These are phyloP conservation scores for Alauda arvensis DNA, from an alignment of 2,797 vertebrate species.

Conservation along the genomic window DNA sequence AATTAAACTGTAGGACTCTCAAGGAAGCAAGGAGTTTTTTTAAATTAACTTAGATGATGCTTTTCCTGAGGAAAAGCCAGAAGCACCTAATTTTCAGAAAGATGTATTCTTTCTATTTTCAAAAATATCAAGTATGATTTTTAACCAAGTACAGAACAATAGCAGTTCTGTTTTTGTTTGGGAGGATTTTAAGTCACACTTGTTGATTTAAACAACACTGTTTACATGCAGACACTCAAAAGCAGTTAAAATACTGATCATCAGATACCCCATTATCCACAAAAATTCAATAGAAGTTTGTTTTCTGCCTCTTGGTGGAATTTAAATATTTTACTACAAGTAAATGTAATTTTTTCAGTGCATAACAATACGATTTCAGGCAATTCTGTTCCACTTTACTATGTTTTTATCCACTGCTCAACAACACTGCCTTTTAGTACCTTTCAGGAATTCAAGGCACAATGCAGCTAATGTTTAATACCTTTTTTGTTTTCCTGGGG, in stretches of 20 bases:
- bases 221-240: not conserved
- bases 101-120: not conserved
- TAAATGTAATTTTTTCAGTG: not conserved
- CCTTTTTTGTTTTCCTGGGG: not conserved
- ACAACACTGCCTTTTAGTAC: not conserved
- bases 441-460: not conserved
- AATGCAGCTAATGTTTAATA: not conserved
- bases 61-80: conserved; percentile 46
- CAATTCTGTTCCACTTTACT: not conserved
- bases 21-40: conserved; percentile 29
- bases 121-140: not conserved
- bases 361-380: not conserved
- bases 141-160: not conserved
- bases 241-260: not conserved
- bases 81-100: conserved; percentile 34
- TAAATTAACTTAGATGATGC: conserved; percentile 57
- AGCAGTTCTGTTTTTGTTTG: not conserved
- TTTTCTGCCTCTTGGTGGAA: not conserved
- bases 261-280: not conserved
- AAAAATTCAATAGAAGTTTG: not conserved
- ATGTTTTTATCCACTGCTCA: not conserved
- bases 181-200: not conserved
- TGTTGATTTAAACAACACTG: not conserved
- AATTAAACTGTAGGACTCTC: conserved; percentile 39
- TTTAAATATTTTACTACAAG: not conserved